Evolutionary conservation across 2,888 invertebrate species (phyloP).

Genomic region (Hedya salicella): DNA sequence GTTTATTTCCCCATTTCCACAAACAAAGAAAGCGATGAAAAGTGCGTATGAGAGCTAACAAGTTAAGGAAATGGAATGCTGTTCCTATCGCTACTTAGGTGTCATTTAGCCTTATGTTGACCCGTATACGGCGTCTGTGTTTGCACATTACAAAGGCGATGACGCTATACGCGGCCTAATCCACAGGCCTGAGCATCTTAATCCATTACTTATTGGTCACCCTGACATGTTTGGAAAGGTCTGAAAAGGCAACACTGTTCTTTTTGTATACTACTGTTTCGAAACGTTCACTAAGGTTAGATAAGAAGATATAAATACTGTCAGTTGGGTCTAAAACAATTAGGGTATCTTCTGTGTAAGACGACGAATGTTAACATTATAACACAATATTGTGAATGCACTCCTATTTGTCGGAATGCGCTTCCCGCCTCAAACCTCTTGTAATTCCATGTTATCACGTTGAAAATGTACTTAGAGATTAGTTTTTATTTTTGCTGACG

Average conservation of each 20-base stretch:
- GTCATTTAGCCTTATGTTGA: slow-evolving; percentile 16
- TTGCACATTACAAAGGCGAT: slow-evolving; percentile 31
- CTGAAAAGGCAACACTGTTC: background rate
- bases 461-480: slow-evolving; percentile 57
- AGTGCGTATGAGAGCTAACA: slow-evolving; percentile 5
- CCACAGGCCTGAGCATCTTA: slow-evolving; percentile 32
- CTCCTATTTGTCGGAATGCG: slow-evolving; percentile 60
- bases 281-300: no score
- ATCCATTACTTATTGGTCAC: slow-evolving; percentile 32
- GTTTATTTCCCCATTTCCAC: slow-evolving; percentile 3
- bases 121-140: slow-evolving; percentile 23
- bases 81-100: slow-evolving; percentile 8
- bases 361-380: background rate
- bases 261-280: no score
- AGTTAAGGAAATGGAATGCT: background rate
- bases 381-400: slow-evolving; percentile 71
- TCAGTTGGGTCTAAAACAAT: background rate
- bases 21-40: background rate
- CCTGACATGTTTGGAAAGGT: background rate
- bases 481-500: slow-evolving; percentile 60
- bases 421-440: slow-evolving; percentile 69
- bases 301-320: no score
- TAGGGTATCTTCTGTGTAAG: background rate
- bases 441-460: slow-evolving; percentile 56
- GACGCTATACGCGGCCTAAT: slow-evolving; percentile 34